phyloP scores from a whole-genome alignment of 2,797 vertebrate genomes.

The Dallia pectoralis region DNA sequence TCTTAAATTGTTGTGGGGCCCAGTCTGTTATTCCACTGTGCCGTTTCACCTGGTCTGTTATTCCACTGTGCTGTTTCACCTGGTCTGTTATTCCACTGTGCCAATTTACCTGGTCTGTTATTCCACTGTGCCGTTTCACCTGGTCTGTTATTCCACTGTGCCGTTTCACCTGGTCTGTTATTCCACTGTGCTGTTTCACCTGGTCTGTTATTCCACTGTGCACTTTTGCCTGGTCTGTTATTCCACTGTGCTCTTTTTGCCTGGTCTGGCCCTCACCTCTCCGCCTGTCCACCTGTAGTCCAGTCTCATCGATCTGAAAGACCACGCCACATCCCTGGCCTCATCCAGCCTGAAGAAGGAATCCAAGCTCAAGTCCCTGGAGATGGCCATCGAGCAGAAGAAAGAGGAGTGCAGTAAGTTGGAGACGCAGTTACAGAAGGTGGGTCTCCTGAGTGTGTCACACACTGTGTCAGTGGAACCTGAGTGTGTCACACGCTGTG shows the following conservation, averaged over 20 bases:
- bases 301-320: conserved; percentile 97
- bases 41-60: not conserved
- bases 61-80: too few relatives aligned
- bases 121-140: conserved; percentile 35
- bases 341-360: conserved; percentile 97
- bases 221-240: not conserved
- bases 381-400: conserved; percentile 99
- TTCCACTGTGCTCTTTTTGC: conserved; percentile 10
- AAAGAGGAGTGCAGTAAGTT: conserved; percentile 99
- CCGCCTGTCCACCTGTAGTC: conserved; percentile 77
- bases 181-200: conserved; percentile 10
- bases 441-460: conserved; percentile 61
- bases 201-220: conserved; percentile 1
- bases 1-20: not conserved
- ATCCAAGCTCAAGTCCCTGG: conserved; percentile 97
- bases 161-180: not conserved
- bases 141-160: too few relatives aligned
- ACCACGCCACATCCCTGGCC: conserved; percentile 95
- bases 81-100: conserved; percentile 9
- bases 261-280: conserved; percentile 6
- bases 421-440: conserved; percentile 99
- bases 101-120: not conserved
- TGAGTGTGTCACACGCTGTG: too few relatives aligned
- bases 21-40: too few relatives aligned
- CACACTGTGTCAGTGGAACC: not conserved